Evolutionary conservation across 1,140 invertebrate species (phyloP).

Genomic region (Lordiphosa stackelbergi): DNA sequence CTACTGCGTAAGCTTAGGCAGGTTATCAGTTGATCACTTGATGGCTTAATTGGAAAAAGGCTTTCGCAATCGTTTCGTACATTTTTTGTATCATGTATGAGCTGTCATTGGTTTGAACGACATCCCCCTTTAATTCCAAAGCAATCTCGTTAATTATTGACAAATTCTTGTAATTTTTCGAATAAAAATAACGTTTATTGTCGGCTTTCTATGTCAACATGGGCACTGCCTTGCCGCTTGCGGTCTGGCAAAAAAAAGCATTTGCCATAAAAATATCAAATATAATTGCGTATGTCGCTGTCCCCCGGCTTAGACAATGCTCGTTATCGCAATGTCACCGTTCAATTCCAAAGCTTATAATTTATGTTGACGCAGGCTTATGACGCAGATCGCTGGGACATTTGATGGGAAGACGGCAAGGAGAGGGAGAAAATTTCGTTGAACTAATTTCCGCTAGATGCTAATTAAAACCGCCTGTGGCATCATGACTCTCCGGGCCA

Average conservation of each 20-base stretch:
- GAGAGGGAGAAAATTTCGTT: slow-evolving; percentile 20
- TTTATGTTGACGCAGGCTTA: slow-evolving; percentile 57
- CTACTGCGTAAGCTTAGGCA: too few species aligned
- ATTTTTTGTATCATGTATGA: slow-evolving; percentile 13
- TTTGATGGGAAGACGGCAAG: slow-evolving; percentile 27
- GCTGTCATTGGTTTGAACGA: slow-evolving; percentile 32
- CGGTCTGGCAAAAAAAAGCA: slow-evolving; percentile 19
- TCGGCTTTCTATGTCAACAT: slow-evolving; percentile 47
- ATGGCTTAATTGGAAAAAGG: slow-evolving; percentile 3
- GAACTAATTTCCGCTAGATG: slow-evolving; percentile 65
- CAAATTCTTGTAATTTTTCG: slow-evolving; percentile 37
- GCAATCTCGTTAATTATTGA: slow-evolving; percentile 48
- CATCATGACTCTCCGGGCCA: slow-evolving; percentile 42
- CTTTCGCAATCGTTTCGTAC: slow-evolving; percentile 3
- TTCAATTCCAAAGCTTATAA: slow-evolving; percentile 61
- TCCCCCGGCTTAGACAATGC: slow-evolving; percentile 43
- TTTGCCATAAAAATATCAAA: slow-evolving; percentile 65
- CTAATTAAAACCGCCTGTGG: slow-evolving; percentile 66
- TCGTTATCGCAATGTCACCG: slow-evolving; percentile 61
- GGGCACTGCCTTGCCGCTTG: background rate
- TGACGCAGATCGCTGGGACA: slow-evolving; percentile 44
- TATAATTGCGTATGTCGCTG: slow-evolving; percentile 55
- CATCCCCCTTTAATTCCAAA: slow-evolving; percentile 1
- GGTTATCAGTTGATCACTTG: background rate
- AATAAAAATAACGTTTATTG: slow-evolving; percentile 34